Percentiles rank a stretch among this genome's conserved stretches.
phyloP scores from a whole-genome alignment of 2,113 vertebrate genomes.

The Charadrius vociferus region DNA sequence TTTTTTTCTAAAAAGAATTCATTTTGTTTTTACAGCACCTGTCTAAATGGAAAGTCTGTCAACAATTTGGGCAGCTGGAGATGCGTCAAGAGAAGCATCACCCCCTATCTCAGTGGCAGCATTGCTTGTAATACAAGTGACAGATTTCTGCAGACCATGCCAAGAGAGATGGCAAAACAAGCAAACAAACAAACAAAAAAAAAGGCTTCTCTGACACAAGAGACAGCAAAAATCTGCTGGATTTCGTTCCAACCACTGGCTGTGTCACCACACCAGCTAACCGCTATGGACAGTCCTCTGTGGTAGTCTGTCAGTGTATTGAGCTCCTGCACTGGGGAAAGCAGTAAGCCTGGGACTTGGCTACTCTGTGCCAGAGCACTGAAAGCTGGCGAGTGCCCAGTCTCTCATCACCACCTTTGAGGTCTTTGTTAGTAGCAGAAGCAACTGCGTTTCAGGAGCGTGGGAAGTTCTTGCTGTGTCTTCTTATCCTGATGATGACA shows the following conservation, averaged over 20 bases:
- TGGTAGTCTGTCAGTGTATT: background rate
- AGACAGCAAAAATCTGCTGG: background rate
- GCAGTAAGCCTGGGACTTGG: background rate
- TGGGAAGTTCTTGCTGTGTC: background rate
- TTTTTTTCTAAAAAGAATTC: background rate
- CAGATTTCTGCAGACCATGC: background rate
- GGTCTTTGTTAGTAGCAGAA: background rate
- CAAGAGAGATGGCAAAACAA: background rate
- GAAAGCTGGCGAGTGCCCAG: background rate
- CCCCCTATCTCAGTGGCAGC: background rate
- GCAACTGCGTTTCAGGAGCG: background rate
- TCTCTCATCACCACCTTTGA: background rate
- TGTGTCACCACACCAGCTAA: background rate
- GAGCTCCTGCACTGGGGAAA: background rate
- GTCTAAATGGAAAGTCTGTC: background rate
- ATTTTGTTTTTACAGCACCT: constrained; percentile 39
- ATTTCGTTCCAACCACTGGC: background rate
- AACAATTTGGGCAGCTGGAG: background rate
- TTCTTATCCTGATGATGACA: background rate
- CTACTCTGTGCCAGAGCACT: background rate
- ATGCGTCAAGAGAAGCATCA: background rate
- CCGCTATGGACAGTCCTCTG: background rate
- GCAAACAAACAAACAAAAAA: background rate
- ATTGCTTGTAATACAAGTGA: background rate
- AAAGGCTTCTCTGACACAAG: background rate